Evolutionary conservation across 2,888 invertebrate genomes (phyloP), one percentile per base, ranked within the genome.

Genomic region (Marasmarcha lunaedactyla): DNA sequence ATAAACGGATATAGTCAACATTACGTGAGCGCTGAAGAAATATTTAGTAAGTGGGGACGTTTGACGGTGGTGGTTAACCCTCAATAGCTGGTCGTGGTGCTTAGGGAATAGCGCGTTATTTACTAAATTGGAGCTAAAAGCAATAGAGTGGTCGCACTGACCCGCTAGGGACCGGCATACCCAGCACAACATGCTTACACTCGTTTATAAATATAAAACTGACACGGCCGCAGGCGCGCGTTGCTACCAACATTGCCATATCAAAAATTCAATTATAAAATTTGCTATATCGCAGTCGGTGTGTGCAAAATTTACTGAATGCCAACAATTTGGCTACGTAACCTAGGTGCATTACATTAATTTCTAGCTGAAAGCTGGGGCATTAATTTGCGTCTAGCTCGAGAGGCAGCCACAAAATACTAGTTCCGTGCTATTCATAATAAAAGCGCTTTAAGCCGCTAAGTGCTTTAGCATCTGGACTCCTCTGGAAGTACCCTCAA

Each of bases 351-450:
- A 79, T 81, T 77, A 77, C 78, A 81, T 79, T 81, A 79, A 79
- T 79, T 76, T 74, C 68, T 59, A 72, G 78, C 76, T 73, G 74
- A 77, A 74, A 79, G 76, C 74, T 59, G 60, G 63, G 68, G 66
- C 74, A 78, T 79, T 79, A 78, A 79, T 81, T 81, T 74, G 78
- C 64, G 77, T 71, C 74, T 71, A 68, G 67, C 67, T 72, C 68
- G 61, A 62, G 62, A 60, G 72, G 71, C 72, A 70, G 71, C 81
- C 81, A 57, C 79, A 78, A 77, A 81, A 78, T 78, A 78, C 74
- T 77, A 74, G 77, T 77, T 74, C 79, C 72, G 71, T 68, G 72
- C 74, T 74, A 78, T 81, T 79, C 78, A 79, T 81, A 79, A 78
- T 78, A 77, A 74, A 78, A 78, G 71, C 68, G 69, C 61, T 59